Evolutionary conservation across 2,888 invertebrate genomes (phyloP).

Genomic region (Schizaphis graminum): DNA sequence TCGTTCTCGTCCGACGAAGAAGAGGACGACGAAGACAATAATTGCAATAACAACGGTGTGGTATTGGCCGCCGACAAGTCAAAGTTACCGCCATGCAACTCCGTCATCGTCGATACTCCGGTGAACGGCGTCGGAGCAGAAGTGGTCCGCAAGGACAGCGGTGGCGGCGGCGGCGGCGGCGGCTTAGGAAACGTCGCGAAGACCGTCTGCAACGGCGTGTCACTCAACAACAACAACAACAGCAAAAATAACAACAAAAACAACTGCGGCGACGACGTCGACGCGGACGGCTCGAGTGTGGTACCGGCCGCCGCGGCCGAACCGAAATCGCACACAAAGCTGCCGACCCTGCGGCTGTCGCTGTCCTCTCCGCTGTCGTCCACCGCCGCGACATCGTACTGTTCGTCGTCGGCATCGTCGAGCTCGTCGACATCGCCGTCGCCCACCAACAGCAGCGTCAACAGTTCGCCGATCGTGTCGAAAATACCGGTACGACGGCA

Average conservation of each 20-base stretch:
- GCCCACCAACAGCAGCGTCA: conserved; percentile 3
- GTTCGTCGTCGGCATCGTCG: conserved; percentile 23
- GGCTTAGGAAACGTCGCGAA: background rate
- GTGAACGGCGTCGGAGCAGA: background rate
- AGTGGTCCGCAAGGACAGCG: background rate
- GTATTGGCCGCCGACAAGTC: background rate
- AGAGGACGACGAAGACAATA: conserved; percentile 29
- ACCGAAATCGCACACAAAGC: conserved; percentile 22
- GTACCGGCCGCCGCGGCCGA: background rate
- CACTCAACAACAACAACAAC: background rate
- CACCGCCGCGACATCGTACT: background rate
- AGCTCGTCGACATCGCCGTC: conserved; percentile 23
- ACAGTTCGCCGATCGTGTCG: conserved; percentile 30
- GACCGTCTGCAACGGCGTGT: background rate
- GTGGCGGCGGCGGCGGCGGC: background rate
- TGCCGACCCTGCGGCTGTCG: conserved; percentile 32
- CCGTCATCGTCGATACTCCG: background rate
- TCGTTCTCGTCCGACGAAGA: conserved; percentile 49
- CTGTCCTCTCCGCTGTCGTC: conserved; percentile 38
- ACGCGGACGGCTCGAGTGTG: background rate
- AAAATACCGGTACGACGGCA: conserved; percentile 55
- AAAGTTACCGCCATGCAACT: background rate
- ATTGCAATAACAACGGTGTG: background rate
- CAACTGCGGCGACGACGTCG: background rate
- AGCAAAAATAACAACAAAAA: background rate